Evolutionary conservation across 2,113 vertebrate species (phyloP), one percentile per base, ranked within the genome.

Genomic region (Siniperca chuatsi): DNA sequence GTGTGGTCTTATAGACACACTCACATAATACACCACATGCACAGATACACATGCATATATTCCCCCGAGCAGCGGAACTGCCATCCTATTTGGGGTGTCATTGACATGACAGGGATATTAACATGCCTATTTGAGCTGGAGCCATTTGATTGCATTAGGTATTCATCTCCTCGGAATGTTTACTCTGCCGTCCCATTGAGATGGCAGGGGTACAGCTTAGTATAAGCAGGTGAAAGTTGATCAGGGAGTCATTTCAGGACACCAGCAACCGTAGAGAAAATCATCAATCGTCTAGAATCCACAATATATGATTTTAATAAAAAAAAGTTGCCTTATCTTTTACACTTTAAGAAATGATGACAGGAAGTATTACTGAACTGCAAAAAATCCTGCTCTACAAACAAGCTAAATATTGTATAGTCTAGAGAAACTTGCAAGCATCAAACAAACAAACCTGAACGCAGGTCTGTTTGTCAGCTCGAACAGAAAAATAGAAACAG

Each of bases 131-230:
- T 90, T 78, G 77, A 87, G 82, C 83, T 76, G 85, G 85, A 90
- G 88, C 77, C 89, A 50, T 84, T 84, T 93, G 92, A 93, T 94
- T 90, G 83, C 90, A 93, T 92, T 92, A 84, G 67, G 33, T 66
- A 93, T 93, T 91, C 90, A 88, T 75, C 83, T 58, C 65, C 40
- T 81, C 40, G 40, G 61, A 75, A 71, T 81, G 84, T 90, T 87
- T 68, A 54, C 74, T 54, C 6, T 78, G 40, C 61, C 29, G 54
- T 75, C 18, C 35, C 46, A 16, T 60, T 62, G 58, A 87, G 75
- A 68, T 62, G 55, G 16, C 11, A 15, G 21, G 2, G 50, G 23
- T 52, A 9, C n/a, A 58, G 23, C 58, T 75, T n/a, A 75, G 44
- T 18, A 10, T 16, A 37, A 78, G 52, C 40, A 52, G 66, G 40